Conservation (phyloP, 1,140 invertebrate genomes). For the Solen grandis region DNA sequence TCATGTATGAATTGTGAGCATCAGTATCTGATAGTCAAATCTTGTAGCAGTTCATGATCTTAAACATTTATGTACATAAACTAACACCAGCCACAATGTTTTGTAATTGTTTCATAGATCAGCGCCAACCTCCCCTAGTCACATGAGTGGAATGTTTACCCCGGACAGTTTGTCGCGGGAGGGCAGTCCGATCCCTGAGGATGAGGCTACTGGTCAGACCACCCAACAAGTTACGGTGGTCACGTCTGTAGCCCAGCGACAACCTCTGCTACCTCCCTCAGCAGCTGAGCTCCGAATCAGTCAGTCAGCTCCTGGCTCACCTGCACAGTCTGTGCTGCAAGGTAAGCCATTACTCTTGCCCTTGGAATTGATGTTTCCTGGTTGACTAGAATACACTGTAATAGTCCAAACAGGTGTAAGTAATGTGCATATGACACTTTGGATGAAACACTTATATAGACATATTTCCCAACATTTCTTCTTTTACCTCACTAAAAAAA, state of each 20-base stretch:
- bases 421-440: too few relatives aligned
- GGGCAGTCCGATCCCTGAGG: conserved; percentile 83
- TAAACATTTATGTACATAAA: too few relatives aligned
- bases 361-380: not conserved
- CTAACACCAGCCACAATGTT: too few relatives aligned
- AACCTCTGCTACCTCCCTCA: conserved; percentile 84
- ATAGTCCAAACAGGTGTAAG: too few relatives aligned
- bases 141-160: conserved; percentile 91
- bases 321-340: conserved; percentile 70
- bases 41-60: too few relatives aligned
- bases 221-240: conserved; percentile 41
- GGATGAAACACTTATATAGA: too few relatives aligned
- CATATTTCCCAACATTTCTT: too few relatives aligned
- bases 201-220: conserved; percentile 21
- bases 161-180: conserved; percentile 94
- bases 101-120: conserved; percentile 84
- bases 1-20: too few relatives aligned
- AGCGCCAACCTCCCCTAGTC: conserved; percentile 95
- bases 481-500: too few relatives aligned
- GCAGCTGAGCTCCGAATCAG: conserved; percentile 81
- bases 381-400: not conserved
- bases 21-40: too few relatives aligned
- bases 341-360: not conserved
- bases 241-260: conserved; percentile 51
- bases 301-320: conserved; percentile 88